A percentile compares a stretch with the other conserved stretches of the same genome.
These are phyloP conservation scores for Macrophya alboannulata DNA, from an alignment of 2,888 invertebrate genomes.

Conservation along the genomic window DNA sequence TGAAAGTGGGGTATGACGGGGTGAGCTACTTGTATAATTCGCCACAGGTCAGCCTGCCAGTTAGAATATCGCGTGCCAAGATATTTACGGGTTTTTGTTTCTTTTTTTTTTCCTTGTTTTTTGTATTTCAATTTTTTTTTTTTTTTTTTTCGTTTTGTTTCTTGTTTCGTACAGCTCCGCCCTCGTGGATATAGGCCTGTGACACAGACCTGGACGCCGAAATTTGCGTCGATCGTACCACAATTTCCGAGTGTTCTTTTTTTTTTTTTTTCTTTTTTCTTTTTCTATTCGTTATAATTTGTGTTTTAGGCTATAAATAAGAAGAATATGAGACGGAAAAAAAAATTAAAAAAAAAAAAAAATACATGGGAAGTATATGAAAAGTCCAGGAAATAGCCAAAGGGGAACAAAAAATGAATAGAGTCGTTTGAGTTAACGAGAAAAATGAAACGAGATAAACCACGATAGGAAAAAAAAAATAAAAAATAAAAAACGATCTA, in stretches of 20 bases:
- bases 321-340: neutral
- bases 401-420: neutral
- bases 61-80: conserved; percentile 40
- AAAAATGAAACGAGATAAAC: too few species aligned
- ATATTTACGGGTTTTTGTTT: conserved; percentile 24
- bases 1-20: neutral
- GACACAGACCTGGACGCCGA: conserved; percentile 23
- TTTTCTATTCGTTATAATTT: neutral
- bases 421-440: neutral
- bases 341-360: neutral
- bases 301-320: neutral
- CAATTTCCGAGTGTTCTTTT: neutral
- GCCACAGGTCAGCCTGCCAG: neutral
- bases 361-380: too few species aligned
- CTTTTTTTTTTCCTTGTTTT: neutral
- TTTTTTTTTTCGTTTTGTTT: neutral
- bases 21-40: conserved; percentile 4
- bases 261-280: neutral
- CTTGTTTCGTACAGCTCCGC: neutral
- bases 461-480: too few species aligned
- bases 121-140: neutral
- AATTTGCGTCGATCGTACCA: neutral
- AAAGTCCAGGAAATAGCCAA: neutral
- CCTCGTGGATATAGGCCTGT: neutral
- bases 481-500: too few species aligned